Conservation (phyloP, 2,113 vertebrate genomes). For the Rhinopomastus cyanomelas region DNA sequence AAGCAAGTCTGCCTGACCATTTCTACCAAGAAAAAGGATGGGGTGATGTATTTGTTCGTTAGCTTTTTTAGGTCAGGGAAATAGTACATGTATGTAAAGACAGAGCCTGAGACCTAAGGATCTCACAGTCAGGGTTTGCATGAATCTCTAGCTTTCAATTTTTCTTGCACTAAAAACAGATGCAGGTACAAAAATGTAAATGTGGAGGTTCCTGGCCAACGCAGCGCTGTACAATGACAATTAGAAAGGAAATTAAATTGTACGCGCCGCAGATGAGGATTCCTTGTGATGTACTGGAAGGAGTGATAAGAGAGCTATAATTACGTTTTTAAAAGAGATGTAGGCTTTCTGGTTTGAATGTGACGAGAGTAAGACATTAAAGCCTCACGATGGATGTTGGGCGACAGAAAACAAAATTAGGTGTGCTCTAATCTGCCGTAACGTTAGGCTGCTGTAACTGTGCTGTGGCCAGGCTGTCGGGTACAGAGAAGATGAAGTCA, state of each 20-base stretch:
- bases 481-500: conserved; percentile 23
- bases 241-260: conserved; percentile 57
- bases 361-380: conserved; percentile 41
- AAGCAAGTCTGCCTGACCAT: background rate
- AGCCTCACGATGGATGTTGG: conserved; percentile 6
- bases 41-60: background rate
- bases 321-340: conserved; percentile 36
- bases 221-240: conserved; percentile 13
- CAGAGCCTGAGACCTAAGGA: background rate
- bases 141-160: conserved; percentile 38
- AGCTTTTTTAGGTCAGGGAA: background rate
- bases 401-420: conserved; percentile 41
- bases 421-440: conserved; percentile 5
- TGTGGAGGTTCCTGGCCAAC: conserved; percentile 38
- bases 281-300: conserved; percentile 46
- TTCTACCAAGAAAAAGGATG: background rate
- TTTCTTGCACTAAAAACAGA: conserved; percentile 28
- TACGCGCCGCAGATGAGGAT: conserved; percentile 50
- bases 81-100: background rate
- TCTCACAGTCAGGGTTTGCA: background rate
- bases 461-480: background rate
- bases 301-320: conserved; percentile 47
- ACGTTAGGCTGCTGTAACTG: conserved; percentile 12
- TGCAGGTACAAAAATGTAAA: conserved; percentile 37
- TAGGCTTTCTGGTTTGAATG: conserved; percentile 38